Evolutionary conservation across 2,113 vertebrate genomes (phyloP).

Genomic region (Taurulus bubalis): DNA sequence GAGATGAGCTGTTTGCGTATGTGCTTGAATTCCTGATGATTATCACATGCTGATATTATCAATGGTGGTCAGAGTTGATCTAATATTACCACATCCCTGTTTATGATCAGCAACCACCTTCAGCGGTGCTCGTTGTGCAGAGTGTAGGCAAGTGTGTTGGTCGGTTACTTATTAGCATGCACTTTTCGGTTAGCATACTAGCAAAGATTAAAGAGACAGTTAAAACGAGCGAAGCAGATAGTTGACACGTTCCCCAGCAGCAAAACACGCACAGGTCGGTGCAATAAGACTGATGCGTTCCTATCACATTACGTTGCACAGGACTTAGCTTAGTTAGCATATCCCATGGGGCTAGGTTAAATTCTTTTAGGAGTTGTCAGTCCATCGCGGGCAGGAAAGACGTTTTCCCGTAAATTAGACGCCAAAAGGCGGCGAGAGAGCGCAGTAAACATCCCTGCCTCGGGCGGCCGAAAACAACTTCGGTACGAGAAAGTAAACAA

Average conservation of each 20-base stretch:
- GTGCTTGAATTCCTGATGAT: slow-evolving; percentile 12
- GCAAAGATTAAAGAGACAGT: slow-evolving; percentile 4
- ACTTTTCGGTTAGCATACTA: slow-evolving; percentile 25
- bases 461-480: slow-evolving; percentile 47
- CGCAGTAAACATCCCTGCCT: slow-evolving; percentile 61
- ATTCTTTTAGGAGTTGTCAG: neutral
- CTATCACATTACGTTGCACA: neutral
- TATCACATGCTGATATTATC: slow-evolving; percentile 8
- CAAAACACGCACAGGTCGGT: neutral
- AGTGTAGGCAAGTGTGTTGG: too few relatives aligned
- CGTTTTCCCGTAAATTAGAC: slow-evolving; percentile 35
- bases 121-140: neutral
- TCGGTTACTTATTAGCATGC: neutral
- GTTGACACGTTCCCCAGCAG: neutral
- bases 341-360: too few relatives aligned
- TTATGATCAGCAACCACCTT: neutral
- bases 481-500: slow-evolving; percentile 20
- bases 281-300: too few relatives aligned
- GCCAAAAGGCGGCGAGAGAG: slow-evolving; percentile 25
- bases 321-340: neutral
- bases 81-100: slow-evolving; percentile 24
- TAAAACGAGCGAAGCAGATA: slow-evolving; percentile 12
- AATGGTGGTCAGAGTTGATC: slow-evolving; percentile 22
- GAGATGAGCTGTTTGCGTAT: neutral
- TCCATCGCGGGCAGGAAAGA: neutral